A percentile compares a stretch with the other conserved stretches of the same genome.
phyloP scores from a whole-genome alignment of 2,888 invertebrate genomes.

The Temnothorax ravouxi region DNA sequence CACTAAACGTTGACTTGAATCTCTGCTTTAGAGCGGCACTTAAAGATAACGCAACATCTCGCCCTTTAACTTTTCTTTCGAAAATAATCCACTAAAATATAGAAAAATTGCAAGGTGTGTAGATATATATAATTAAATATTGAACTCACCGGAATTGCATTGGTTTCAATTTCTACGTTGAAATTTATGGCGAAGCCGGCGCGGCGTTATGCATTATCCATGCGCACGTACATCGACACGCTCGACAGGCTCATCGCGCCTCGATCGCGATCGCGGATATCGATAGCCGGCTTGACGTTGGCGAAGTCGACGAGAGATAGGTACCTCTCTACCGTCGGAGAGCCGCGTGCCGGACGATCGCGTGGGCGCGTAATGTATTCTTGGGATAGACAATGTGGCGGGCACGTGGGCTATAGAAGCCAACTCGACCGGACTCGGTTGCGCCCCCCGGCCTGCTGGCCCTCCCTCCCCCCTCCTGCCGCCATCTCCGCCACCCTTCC shows the following conservation, averaged over 20 bases:
- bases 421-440: conserved; percentile 79
- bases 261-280: conserved; percentile 55
- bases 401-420: conserved; percentile 83
- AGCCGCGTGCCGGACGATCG: conserved; percentile 72
- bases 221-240: conserved; percentile 51
- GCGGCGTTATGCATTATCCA: conserved; percentile 45
- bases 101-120: background rate
- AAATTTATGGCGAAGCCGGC: conserved; percentile 10
- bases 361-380: conserved; percentile 85
- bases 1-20: background rate
- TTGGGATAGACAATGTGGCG: conserved; percentile 84
- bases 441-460: conserved; percentile 20
- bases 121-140: background rate
- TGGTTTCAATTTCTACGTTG: conserved; percentile 9
- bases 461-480: background rate
- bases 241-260: conserved; percentile 53
- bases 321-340: conserved; percentile 28
- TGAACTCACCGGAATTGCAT: conserved; percentile 1
- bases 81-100: background rate
- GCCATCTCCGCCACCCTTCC: background rate
- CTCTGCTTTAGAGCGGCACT: background rate
- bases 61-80: too few species aligned
- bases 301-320: conserved; percentile 35
- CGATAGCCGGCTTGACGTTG: conserved; percentile 48
- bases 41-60: background rate